These are phyloP conservation scores for Arrhopalites spinosus DNA, from an alignment of 2,888 invertebrate species.

Conservation along the genomic window DNA sequence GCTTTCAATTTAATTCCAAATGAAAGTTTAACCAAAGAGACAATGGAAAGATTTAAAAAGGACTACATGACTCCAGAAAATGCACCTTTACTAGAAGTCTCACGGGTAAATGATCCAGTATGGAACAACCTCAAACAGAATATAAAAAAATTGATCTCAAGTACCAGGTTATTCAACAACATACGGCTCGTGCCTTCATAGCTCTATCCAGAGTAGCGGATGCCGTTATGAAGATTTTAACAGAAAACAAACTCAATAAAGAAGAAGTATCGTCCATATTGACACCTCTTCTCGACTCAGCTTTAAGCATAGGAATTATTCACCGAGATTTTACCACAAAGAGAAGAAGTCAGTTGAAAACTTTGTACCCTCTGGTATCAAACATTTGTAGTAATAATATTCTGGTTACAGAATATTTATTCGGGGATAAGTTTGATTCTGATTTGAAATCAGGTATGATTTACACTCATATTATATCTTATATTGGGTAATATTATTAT, in stretches of 20 bases:
- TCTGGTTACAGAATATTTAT: constrained; percentile 1
- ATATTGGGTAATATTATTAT: no score
- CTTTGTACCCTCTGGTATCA: no score
- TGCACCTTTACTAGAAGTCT: not conserved
- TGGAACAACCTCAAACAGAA: not conserved
- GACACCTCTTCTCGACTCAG: not conserved
- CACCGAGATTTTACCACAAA: no score
- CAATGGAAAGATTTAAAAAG: not conserved
- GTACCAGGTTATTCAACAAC: not conserved
- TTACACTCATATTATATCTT: no score
- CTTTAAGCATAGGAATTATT: not conserved
- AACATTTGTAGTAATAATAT: not conserved
- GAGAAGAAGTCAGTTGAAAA: no score
- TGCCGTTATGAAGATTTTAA: not conserved
- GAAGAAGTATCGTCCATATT: not conserved
- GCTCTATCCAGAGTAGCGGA: not conserved
- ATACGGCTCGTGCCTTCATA: not conserved
- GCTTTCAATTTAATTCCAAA: not conserved
- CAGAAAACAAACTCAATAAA: not conserved
- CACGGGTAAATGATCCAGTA: not conserved
- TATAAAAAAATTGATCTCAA: not conserved
- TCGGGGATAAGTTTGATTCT: constrained; percentile 7
- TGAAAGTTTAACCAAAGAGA: not conserved
- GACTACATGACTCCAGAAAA: not conserved
- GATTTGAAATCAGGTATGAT: constrained; percentile 1